Base-by-base conservation (phyloP, 2,797 vertebrate genomes). In the Lutjanus campechanus region DNA sequence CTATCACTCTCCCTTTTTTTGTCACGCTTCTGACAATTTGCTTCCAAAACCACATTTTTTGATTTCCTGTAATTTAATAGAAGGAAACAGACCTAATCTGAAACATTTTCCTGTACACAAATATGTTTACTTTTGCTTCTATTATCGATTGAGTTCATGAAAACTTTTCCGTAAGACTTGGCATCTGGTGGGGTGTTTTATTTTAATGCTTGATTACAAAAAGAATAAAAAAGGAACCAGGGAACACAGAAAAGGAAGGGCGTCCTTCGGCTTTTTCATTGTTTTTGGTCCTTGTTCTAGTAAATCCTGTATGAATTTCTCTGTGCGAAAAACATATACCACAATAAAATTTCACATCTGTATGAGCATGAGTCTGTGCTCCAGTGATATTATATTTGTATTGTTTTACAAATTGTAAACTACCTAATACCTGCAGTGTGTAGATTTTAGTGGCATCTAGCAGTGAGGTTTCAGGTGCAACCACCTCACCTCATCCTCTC, bases 61-160 rank as follows among this genome's bases (percentile, higher is more conserved):
- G 5, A 58, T 67, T 59, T 73, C 58, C 46, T 66, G 20, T 41
- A 8, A 73, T 5, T 60, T 29, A 55, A 70, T 43, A 10, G 3
- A 51, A 49, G n/a, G n/a, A 71, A 77, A 61, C 3, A 36, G 29
- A 4, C 29, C 29, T 65, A 36, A 58, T 25, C 5, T 3, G 8
- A 69, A 58, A 51, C 17, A 56, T 67, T 25, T 72, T 19, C 49
- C 53, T 64, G 40, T 50, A 58, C 84, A 80, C 51, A 71, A 25
- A 60, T 47, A 2, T 1, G 47, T 65, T 22, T 29, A 12, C 54
- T 71, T 59, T 47, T 50, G 47, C 15, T 63, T 29, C 44, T 15
- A 5, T 44, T 16, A 2, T 11, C 11, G 25, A 50, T 20, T 40
- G 17, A n/a, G n/a, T 16, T 62, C 43, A 60, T 40, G 13, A 51